phyloP scores from a whole-genome alignment of 2,797 vertebrate genomes.

The Onychomys leucogaster region DNA sequence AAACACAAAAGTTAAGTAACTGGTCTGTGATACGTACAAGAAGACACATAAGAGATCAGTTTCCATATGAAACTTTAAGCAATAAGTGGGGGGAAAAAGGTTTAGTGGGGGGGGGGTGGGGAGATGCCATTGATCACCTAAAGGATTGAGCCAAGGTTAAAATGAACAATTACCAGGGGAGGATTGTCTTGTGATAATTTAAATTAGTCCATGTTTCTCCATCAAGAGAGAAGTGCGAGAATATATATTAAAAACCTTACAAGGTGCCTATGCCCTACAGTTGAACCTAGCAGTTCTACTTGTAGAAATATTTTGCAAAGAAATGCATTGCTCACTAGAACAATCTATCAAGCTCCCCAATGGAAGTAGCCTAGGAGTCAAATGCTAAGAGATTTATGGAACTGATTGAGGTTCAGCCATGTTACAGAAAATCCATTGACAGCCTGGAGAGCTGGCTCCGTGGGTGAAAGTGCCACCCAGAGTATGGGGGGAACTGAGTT shows the following conservation, averaged over 20 bases:
- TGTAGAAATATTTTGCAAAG: not conserved
- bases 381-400: not conserved
- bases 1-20: slow-evolving; percentile 4
- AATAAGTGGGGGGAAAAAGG: not conserved
- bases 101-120: fast-evolving
- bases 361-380: not conserved
- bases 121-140: not conserved
- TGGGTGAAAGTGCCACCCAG: not conserved
- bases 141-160: not conserved
- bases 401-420: not conserved
- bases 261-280: not conserved
- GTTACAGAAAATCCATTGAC: not conserved
- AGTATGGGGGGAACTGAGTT: not conserved
- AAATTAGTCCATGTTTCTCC: not conserved
- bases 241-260: not conserved
- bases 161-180: not conserved
- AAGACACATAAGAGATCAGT: not conserved
- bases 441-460: not conserved
- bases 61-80: not conserved
- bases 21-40: not conserved
- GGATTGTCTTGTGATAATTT: not conserved
- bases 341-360: not conserved
- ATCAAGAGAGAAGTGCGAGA: not conserved
- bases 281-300: not conserved
- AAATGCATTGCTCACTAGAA: not conserved